Evolutionary conservation across 2,888 invertebrate genomes (phyloP), one percentile per base, ranked within the genome.

Genomic region (Neoitamus cyanurus): DNA sequence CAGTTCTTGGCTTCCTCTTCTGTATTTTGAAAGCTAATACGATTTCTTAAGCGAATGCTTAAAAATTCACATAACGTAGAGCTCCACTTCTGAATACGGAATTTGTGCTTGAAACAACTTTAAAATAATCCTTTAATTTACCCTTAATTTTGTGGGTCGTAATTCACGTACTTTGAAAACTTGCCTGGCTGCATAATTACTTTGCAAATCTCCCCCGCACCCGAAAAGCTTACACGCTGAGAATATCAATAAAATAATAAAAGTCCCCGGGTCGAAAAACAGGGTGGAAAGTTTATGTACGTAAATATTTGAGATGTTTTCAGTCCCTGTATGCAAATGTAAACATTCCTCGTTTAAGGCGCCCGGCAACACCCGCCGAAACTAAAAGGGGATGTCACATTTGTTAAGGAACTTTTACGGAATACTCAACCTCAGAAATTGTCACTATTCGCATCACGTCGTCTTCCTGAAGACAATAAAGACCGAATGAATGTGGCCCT

Each of bases 161-260:
- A 58, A 58, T 58, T 58, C 58, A 58, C 58, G 58, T 58, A 58
- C 58, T 58, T 58, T 25, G 58, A 58, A 58, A 58, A 58, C 58
- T 58, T 58, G 58, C 48, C 48, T 78, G 78, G 48, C 48, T 78
- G 25, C 31, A 48, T 78, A 78, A 78, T 78, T 78, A 78, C 78
- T 42, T 48, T 31, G 48, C 37, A 69, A 69, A 82, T 69, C 25
- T 36, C 34, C 15, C 20, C 82, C 68, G 15, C 20, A 25, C 69
- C 82, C 34, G 5, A 34, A 30, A 72, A 48, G 36, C 73, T 73
- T 83, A 84, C 84, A 84, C 70, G 84, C 20, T 73, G 30, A 68
- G 83, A 84, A 84, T 84, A 82, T 84, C 84, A 84, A 84, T 84
- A 83, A 84, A 84, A 84, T 83, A 84, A 84, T 84, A 83, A 84